A percentile compares a stretch with the other conserved stretches of the same genome.
Evolutionary conservation across 2,797 vertebrate genomes (phyloP).

Genomic region (Muraenolepis orangiensis): DNA sequence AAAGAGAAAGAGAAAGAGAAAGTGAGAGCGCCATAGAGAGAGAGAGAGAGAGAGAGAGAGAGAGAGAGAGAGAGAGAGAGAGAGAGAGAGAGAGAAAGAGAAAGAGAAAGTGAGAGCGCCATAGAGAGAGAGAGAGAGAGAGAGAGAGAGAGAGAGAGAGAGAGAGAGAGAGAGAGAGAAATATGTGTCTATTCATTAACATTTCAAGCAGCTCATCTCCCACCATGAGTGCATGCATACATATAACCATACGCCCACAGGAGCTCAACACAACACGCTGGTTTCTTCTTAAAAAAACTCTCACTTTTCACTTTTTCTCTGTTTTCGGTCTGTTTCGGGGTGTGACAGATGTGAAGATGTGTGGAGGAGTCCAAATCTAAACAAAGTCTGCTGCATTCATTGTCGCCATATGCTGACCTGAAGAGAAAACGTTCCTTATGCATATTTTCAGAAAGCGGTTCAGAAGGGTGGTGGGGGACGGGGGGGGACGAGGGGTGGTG

Average conservation of each 20-base stretch:
- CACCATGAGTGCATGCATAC: slow-evolving; percentile 2
- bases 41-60: not conserved
- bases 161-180: not conserved
- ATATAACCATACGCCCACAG: slow-evolving; percentile 17
- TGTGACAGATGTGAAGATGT: slow-evolving; percentile 71
- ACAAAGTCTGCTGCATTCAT: slow-evolving; percentile 42
- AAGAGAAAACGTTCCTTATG: slow-evolving; percentile 61
- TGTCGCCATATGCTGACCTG: slow-evolving; percentile 62
- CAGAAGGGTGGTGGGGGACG: slow-evolving; percentile 3
- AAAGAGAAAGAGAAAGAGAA: too few relatives aligned
- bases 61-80: too few relatives aligned
- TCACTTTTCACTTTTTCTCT: slow-evolving; percentile 46
- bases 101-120: too few relatives aligned
- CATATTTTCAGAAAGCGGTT: too few relatives aligned
- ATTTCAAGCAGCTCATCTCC: not conserved
- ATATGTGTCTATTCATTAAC: not conserved
- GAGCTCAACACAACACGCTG: slow-evolving; percentile 17
- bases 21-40: too few relatives aligned
- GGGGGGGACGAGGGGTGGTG: too few relatives aligned
- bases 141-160: not conserved
- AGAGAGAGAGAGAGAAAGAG: too few relatives aligned
- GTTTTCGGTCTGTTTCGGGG: slow-evolving; percentile 38
- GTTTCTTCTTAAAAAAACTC: slow-evolving; percentile 54
- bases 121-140: not conserved
- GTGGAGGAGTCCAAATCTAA: slow-evolving; percentile 11